Conservation (phyloP, 2,797 vertebrate species). For the Lagothrix lagotricha region DNA sequence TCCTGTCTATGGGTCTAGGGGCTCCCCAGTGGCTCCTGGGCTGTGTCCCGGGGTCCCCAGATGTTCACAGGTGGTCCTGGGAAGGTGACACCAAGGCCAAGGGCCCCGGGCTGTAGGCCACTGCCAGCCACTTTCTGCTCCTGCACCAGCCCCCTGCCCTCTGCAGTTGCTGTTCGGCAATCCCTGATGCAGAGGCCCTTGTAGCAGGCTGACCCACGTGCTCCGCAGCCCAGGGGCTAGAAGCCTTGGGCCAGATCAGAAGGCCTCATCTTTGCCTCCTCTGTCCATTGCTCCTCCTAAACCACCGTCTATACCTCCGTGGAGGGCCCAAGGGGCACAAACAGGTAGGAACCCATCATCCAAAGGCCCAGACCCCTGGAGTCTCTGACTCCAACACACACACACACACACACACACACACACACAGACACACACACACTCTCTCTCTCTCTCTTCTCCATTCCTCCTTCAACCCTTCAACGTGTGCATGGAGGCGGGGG, state of each 20-base stretch:
- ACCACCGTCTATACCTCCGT: fast-evolving
- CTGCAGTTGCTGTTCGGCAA: background rate
- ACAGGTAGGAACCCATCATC: background rate
- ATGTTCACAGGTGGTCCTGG: slow-evolving; percentile 49
- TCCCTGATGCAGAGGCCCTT: fast-evolving
- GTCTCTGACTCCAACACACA: background rate
- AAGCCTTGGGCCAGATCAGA: background rate
- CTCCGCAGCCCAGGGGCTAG: background rate
- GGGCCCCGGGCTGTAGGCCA: background rate
- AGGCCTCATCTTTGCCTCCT: fast-evolving
- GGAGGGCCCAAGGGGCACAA: background rate
- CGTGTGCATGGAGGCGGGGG: background rate
- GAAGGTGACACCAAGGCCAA: background rate
- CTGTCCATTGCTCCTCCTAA: background rate
- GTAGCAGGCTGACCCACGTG: background rate
- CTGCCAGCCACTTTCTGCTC: background rate
- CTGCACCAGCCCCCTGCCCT: background rate
- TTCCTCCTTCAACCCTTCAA: background rate
- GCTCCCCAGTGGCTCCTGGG: background rate
- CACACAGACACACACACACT: background rate
- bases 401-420: background rate
- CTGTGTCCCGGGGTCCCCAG: background rate
- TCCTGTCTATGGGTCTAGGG: background rate
- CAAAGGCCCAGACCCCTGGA: background rate
- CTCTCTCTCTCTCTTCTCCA: background rate